Base-by-base conservation (phyloP, 2,888 invertebrate species). In the Eledona agricola region DNA sequence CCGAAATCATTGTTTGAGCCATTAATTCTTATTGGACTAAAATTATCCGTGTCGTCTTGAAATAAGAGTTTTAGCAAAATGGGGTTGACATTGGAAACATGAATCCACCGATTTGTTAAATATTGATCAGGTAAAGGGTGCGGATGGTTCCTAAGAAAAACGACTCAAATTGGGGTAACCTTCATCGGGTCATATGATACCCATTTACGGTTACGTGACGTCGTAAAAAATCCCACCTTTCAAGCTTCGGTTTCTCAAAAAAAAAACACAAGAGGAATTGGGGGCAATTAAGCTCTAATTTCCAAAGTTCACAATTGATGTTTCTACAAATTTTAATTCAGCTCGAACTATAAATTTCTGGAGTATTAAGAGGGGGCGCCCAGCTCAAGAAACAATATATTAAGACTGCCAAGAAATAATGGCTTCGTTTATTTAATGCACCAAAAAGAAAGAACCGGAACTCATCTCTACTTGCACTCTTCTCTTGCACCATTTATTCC, bases 371-470 rank as follows among this genome's bases (percentile, higher is more conserved):
- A 28, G 28, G 17, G 17, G 28, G 40, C 40, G 40, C 28, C 40
- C 11, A 40, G 40, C 17, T 26, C 40, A 40, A 40, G 40, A 40
- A 40, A 40, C 40, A 26, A 40, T 40, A 40, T 40, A 40, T 40
- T 40, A 40, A 40, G 40, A 26, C 40, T 40, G 40, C 40, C 40
- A 40, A 23, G 40, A 28, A 26, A 40, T 40, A 40, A 40, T 40
- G 40, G 40, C 28, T 40, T 40, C 40, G 40, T 40, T 40, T 40
- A 40, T 40, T 40, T 28, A 40, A 40, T 40, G 40, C 40, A 40
- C 40, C 40, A 40, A 40, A 35, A 40, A 37, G 37, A 40, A 40
- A 40, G 26, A 40, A 40, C 23, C 23, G 9, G 23, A 23, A 15
- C 23, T 25, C 15, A 7, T 15, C 22, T 35, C 31, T 7, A 15